Conservation (phyloP, 1,140 invertebrate species). For the Drosophila nannoptera region DNA sequence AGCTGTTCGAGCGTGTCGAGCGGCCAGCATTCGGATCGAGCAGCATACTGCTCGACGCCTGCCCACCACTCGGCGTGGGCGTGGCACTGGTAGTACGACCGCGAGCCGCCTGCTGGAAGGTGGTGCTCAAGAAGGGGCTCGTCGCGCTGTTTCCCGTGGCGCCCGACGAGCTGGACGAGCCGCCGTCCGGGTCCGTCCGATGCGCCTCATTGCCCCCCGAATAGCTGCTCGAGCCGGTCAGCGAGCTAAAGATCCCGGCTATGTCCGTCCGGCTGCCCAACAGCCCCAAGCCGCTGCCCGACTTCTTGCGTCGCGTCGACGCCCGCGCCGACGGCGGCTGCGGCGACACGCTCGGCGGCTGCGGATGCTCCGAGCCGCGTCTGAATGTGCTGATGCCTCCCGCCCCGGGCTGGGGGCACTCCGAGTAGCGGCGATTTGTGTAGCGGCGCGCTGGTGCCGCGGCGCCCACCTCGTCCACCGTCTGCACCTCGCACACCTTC, state of each 20-base stretch:
- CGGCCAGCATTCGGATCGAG: conserved; percentile 78
- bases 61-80: conserved; percentile 58
- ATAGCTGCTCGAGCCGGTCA: conserved; percentile 82
- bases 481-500: conserved; percentile 88
- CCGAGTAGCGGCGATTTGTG: conserved; percentile 85
- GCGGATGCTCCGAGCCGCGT: conserved; percentile 85
- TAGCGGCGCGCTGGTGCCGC: conserved; percentile 81
- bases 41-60: conserved; percentile 35
- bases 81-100: conserved; percentile 74
- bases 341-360: conserved; percentile 74
- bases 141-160: conserved; percentile 44
- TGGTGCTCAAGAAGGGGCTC: conserved; percentile 53
- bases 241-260: conserved; percentile 84
- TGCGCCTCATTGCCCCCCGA: conserved; percentile 87
- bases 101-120: conserved; percentile 58
- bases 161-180: conserved; percentile 54
- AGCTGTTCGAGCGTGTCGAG: conserved; percentile 87
- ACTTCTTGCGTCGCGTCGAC: conserved; percentile 77
- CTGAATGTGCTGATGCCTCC: conserved; percentile 81
- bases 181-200: conserved; percentile 80
- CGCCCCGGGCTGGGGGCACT: conserved; percentile 80
- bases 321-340: conserved; percentile 66
- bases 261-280: conserved; percentile 88
- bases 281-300: conserved; percentile 80
- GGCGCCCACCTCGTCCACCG: conserved; percentile 84